These are phyloP conservation scores for Drosophila kokeensis DNA, from an alignment of 2,888 invertebrate genomes.

Conservation along the genomic window DNA sequence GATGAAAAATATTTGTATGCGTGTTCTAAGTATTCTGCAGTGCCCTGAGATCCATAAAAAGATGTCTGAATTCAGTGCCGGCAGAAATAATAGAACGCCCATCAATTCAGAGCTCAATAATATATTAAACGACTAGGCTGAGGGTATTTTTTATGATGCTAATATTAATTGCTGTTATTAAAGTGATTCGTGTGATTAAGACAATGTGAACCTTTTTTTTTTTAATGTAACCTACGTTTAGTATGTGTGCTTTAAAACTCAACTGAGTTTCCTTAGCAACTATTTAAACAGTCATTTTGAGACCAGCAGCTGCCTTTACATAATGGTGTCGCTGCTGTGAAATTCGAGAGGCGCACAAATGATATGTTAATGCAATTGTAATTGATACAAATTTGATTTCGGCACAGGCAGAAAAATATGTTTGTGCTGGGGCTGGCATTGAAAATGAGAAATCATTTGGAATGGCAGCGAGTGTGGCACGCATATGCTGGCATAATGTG, in stretches of 20 bases:
- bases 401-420: constrained; percentile 60
- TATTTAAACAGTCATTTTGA: constrained; percentile 54
- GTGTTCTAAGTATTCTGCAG: neutral
- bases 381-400: constrained; percentile 82
- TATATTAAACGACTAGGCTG: no score
- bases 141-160: neutral
- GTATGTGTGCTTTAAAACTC: constrained; percentile 13
- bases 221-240: neutral
- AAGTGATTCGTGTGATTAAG: neutral
- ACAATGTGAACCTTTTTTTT: neutral
- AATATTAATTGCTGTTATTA: neutral
- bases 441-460: constrained; percentile 78
- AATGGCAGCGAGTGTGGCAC: constrained; percentile 43
- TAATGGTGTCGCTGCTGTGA: constrained; percentile 24
- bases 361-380: constrained; percentile 81
- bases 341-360: constrained; percentile 70
- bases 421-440: constrained; percentile 47
- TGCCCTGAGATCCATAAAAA: neutral
- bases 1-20: neutral
- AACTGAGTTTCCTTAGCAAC: constrained; percentile 16
- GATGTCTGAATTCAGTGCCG: neutral
- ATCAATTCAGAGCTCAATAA: neutral
- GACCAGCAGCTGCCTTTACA: constrained; percentile 39
- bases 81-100: neutral
- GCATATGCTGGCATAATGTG: constrained; percentile 68